phyloP scores from a whole-genome alignment of 2,797 vertebrate species.

The Sebastes jordani region DNA sequence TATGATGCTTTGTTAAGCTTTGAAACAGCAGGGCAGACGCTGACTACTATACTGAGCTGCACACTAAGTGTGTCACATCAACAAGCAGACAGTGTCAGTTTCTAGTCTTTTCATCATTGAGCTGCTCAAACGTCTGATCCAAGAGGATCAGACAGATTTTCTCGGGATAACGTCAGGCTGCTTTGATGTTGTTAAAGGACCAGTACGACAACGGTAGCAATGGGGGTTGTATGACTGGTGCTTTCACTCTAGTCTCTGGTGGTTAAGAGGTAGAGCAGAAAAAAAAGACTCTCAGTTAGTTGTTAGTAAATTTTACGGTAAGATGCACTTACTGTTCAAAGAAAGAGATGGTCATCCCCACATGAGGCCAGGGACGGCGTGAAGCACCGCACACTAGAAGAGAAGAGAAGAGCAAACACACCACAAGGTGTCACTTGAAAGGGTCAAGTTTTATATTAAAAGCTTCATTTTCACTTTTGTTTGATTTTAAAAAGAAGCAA shows the following conservation, averaged over 20 bases:
- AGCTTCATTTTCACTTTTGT: too few relatives aligned
- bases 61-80: conserved; percentile 26
- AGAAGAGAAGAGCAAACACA: not conserved
- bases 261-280: not conserved
- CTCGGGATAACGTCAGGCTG: conserved; percentile 48
- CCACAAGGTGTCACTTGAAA: not conserved
- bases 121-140: conserved; percentile 56
- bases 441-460: not conserved
- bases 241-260: not conserved
- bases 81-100: conserved; percentile 48
- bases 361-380: rapidly evolving
- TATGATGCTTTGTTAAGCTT: conserved; percentile 17
- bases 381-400: not conserved
- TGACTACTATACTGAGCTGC: conserved; percentile 9
- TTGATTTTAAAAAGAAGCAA: too few relatives aligned
- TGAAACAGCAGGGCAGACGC: not conserved
- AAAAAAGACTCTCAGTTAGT: not conserved
- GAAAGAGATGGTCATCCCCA: not conserved
- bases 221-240: not conserved
- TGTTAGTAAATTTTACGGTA: not conserved
- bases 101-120: conserved; percentile 67
- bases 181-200: conserved; percentile 64
- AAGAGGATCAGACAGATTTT: conserved; percentile 60
- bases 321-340: not conserved
- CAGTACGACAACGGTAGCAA: conserved; percentile 7